Evolutionary conservation across 2,888 invertebrate genomes (phyloP).

Genomic region (Hypselothyrea guttata): DNA sequence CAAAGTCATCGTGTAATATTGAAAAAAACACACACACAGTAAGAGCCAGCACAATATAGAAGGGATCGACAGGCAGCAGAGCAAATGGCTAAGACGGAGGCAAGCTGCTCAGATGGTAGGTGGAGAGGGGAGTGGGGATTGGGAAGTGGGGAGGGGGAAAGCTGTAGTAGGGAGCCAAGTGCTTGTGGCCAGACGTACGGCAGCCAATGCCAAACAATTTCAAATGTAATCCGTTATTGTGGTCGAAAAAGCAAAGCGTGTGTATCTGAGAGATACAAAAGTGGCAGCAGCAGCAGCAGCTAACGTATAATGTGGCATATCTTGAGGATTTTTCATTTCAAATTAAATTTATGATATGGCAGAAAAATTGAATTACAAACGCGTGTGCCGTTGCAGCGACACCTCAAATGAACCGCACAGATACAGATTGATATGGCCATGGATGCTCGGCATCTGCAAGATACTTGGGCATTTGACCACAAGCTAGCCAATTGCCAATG

Average conservation of each 20-base stretch:
- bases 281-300: no score
- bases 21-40: constrained; percentile 47
- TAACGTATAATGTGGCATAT: constrained; percentile 56
- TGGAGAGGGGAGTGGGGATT: background rate
- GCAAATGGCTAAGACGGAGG: no score
- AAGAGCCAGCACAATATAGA: background rate
- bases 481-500: constrained; percentile 12
- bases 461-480: constrained; percentile 10
- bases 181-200: constrained; percentile 37
- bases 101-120: no score
- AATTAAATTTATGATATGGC: constrained; percentile 79
- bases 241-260: constrained; percentile 39
- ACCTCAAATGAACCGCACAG: constrained; percentile 54
- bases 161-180: constrained; percentile 4
- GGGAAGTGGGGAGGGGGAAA: background rate
- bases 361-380: constrained; percentile 66
- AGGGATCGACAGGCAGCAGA: constrained; percentile 10
- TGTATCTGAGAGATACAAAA: no score
- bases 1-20: constrained; percentile 77
- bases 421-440: constrained; percentile 5
- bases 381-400: constrained; percentile 42
- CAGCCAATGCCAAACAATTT: constrained; percentile 71
- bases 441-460: background rate
- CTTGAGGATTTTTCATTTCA: constrained; percentile 76
- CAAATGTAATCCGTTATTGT: constrained; percentile 74